These are phyloP conservation scores for Eurytoma adleriae DNA, from an alignment of 2,888 invertebrate species.

Conservation along the genomic window DNA sequence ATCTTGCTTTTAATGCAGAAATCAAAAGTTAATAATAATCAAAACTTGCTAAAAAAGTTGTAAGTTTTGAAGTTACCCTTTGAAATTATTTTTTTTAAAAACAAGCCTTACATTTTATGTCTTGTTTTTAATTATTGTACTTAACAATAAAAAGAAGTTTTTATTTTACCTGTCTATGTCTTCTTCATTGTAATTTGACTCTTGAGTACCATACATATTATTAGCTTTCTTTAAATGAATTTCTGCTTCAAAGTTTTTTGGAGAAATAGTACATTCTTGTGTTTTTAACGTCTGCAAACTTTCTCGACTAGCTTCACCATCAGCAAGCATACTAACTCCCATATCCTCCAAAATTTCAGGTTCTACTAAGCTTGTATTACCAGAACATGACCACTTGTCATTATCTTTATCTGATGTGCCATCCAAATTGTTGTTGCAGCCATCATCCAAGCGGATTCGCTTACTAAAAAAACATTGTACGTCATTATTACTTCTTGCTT, in stretches of 20 bases:
- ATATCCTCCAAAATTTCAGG: constrained; percentile 79
- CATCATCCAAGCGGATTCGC: constrained; percentile 69
- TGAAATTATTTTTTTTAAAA: not conserved
- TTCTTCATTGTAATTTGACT: constrained; percentile 62
- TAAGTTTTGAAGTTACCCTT: not conserved
- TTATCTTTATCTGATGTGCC: constrained; percentile 64
- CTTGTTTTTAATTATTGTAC: not conserved
- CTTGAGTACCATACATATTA: constrained; percentile 61
- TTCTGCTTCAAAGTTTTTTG: constrained; percentile 62
- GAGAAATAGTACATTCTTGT: constrained; percentile 72
- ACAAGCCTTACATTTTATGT: constrained; percentile 6
- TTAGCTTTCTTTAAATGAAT: constrained; percentile 61
- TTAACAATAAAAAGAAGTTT: not conserved
- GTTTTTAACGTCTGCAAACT: constrained; percentile 68
- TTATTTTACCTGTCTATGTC: constrained; percentile 65
- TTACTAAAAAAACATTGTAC: constrained; percentile 64
- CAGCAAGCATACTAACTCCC: constrained; percentile 80
- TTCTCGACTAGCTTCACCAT: constrained; percentile 75
- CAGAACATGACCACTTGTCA: constrained; percentile 69
- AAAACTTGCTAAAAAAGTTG: constrained; percentile 3
- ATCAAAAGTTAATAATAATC: not conserved
- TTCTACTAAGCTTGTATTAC: constrained; percentile 72
- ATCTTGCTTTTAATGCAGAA: not conserved
- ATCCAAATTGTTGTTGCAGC: constrained; percentile 71
- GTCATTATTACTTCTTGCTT: constrained; percentile 37